Evolutionary conservation across 2,888 invertebrate species (phyloP).

Genomic region (Blastobasis lacticolella): DNA sequence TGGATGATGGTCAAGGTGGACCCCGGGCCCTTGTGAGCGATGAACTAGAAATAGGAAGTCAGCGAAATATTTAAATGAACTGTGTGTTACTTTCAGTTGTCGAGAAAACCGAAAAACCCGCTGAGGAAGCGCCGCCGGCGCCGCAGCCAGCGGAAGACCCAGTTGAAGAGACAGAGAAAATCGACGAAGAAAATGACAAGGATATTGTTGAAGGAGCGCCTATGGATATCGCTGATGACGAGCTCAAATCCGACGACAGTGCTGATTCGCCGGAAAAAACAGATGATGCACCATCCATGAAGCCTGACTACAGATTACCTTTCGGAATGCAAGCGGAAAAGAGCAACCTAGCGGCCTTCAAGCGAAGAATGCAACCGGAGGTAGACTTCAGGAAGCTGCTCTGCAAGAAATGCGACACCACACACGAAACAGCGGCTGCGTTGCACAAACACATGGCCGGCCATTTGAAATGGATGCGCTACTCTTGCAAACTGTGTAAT

Average conservation of each 20-base stretch:
- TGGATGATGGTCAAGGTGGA: too few relatives aligned
- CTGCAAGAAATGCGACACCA: conserved; percentile 71
- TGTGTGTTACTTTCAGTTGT: too few relatives aligned
- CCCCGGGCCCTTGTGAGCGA: too few relatives aligned
- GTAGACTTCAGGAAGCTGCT: conserved; percentile 51
- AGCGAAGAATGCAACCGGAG: conserved; percentile 46
- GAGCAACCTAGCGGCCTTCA: conserved; percentile 51
- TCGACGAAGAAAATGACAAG: conserved; percentile 17
- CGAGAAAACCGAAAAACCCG: too few relatives aligned
- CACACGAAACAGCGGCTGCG: conserved; percentile 62
- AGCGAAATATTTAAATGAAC: too few relatives aligned
- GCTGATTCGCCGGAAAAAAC: conserved; percentile 30
- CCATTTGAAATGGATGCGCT: conserved; percentile 83
- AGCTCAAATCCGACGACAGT: conserved; percentile 25
- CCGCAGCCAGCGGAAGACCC: too few relatives aligned
- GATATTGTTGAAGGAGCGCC: conserved; percentile 18
- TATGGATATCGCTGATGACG: conserved; percentile 30
- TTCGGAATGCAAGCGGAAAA: conserved; percentile 52
- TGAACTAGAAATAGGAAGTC: too few relatives aligned
- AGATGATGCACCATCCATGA: conserved; percentile 8
- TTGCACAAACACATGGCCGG: conserved; percentile 76
- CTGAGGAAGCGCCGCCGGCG: too few relatives aligned
- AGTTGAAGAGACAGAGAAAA: neutral
- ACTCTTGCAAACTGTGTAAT: conserved; percentile 83
- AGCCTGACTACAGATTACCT: conserved; percentile 35